Percentiles rank a stretch among this genome's conserved stretches.
These are phyloP conservation scores for Ridgeia piscesae DNA, from an alignment of 1,140 invertebrate species.

Conservation along the genomic window DNA sequence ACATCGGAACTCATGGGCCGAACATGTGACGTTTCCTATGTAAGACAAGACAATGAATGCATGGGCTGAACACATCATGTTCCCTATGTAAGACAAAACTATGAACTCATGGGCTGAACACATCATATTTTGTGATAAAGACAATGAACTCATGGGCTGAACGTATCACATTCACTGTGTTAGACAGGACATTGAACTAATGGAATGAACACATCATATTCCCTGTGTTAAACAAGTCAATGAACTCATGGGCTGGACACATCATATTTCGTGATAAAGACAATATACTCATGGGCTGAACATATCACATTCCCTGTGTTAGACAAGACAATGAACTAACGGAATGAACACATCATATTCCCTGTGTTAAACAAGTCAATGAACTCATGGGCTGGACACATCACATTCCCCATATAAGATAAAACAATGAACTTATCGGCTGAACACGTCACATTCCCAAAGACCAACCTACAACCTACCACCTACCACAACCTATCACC, in stretches of 20 bases:
- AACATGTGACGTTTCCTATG: constrained; percentile 47
- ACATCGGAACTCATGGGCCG: constrained; percentile 29
- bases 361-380: neutral
- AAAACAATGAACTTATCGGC: constrained; percentile 16
- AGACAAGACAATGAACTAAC: neutral
- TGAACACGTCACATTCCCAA: constrained; percentile 48
- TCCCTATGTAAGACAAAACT: neutral
- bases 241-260: constrained; percentile 25
- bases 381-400: constrained; percentile 29
- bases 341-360: constrained; percentile 47
- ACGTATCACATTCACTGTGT: constrained; percentile 46
- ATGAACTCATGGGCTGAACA: constrained; percentile 26
- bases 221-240: neutral
- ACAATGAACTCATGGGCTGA: constrained; percentile 23
- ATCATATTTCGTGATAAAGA: constrained; percentile 45
- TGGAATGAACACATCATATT: constrained; percentile 47
- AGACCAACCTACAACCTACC: too few relatives aligned
- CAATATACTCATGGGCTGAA: too few relatives aligned
- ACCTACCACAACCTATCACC: too few relatives aligned
- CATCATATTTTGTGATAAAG: constrained; percentile 45
- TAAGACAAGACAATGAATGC: neutral
- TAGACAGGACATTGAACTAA: neutral
- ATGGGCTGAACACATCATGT: constrained; percentile 47
- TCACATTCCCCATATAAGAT: constrained; percentile 45
- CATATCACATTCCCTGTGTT: constrained; percentile 46